A percentile compares a stretch with the other conserved stretches of the same genome.
Evolutionary conservation across 2,113 vertebrate species (phyloP).

Genomic region (Corydoras maculifer): DNA sequence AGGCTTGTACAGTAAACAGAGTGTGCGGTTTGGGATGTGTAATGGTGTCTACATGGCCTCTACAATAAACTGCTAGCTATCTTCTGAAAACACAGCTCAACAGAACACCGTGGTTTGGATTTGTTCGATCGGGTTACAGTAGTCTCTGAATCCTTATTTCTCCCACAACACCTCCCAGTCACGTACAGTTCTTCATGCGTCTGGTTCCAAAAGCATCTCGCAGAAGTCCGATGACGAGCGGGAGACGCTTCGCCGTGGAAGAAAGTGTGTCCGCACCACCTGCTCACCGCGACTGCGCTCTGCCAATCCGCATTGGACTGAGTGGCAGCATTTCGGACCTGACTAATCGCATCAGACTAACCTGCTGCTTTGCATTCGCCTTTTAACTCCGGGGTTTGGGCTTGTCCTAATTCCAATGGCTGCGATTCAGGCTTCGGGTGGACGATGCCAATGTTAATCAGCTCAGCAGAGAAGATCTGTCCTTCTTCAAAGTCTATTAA

Average conservation of each 20-base stretch:
- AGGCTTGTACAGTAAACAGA: too few relatives aligned
- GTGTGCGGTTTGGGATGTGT: too few relatives aligned
- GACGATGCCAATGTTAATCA: neutral
- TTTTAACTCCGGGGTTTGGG: conserved; percentile 15
- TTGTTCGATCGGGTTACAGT: too few relatives aligned
- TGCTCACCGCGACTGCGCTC: neutral
- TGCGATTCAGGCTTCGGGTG: neutral
- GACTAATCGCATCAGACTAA: conserved; percentile 32
- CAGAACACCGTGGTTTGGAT: too few relatives aligned
- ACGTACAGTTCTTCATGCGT: neutral
- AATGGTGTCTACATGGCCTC: too few relatives aligned
- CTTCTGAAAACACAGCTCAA: too few relatives aligned
- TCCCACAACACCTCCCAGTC: neutral
- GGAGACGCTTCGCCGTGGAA: neutral
- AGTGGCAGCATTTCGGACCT: conserved; percentile 14
- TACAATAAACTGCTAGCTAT: too few relatives aligned
- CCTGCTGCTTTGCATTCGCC: conserved; percentile 26
- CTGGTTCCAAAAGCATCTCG: neutral
- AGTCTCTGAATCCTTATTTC: neutral
- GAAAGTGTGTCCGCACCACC: conserved; percentile 8
- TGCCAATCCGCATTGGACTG: neutral
- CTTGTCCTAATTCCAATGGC: conserved; percentile 7
- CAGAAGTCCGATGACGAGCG: neutral
- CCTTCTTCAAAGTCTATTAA: neutral
- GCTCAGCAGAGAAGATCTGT: conserved; percentile 5